Evolutionary conservation across 2,113 vertebrate genomes (phyloP), one percentile per base, ranked within the genome.

Genomic region (Isurus oxyrinchus): DNA sequence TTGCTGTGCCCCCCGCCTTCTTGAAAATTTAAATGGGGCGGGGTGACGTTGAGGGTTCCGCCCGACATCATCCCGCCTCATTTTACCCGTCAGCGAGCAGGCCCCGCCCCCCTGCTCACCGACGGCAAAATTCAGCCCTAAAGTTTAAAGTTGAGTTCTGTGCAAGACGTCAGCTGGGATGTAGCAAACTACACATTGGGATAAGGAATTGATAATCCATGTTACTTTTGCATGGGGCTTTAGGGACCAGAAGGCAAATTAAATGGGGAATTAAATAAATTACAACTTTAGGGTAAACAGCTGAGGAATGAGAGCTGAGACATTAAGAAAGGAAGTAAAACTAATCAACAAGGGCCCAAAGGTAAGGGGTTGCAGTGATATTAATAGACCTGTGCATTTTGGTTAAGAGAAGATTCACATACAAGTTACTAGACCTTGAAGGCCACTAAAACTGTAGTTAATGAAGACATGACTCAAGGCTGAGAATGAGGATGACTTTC

Each of bases 401-500:
- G 16, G 3, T 44, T 3, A 63, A 40, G n/a, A 40, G 35, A 31
- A 93, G 90, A 93, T 93, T 93, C 59, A 84, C 79, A 84, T 40
- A 19, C n/a, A 35, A 40, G 87, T 90, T 35, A 57, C 35, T 23
- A 19, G 35, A n/a, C 27, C 16, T 63, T 61, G n/a, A 94, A 94
- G 88, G 59, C 35, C 14, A 63, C 35, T 40, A 19, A 40, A 94
- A 61, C 6, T 10, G n/a, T 6, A 23, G 90, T 91, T 35, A 91
- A 91, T 40, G 61, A 63, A 94, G 59, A n/a, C 59, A 66, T 63
- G 16, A 59, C 90, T 93, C 90, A 93, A 93, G 90, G 90, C 59
- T 63, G 57, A 61, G 59, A 66, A 94, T 63, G 19, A 35, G 90
- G 35, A 94, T 21, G 90, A 63, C 27, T 91, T 91, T 91, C 88